These are phyloP conservation scores for Melangyna quadrimaculata DNA, from an alignment of 2,888 invertebrate species.

Conservation along the genomic window DNA sequence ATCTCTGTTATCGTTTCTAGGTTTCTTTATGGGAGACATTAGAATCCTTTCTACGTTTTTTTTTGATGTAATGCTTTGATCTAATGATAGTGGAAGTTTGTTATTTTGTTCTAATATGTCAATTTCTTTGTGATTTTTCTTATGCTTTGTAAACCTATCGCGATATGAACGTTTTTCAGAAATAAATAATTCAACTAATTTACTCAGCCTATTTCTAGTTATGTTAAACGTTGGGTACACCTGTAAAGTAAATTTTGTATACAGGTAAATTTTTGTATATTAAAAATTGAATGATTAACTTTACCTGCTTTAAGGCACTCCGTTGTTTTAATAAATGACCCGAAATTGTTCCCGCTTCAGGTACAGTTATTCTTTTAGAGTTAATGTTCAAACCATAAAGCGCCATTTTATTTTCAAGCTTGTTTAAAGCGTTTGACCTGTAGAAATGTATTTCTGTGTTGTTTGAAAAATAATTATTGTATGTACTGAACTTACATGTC, in stretches of 20 bases:
- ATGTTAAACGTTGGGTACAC: slow-evolving; percentile 23
- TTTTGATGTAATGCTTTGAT: slow-evolving; percentile 73
- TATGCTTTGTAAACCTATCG: not conserved
- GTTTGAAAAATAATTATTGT: not conserved
- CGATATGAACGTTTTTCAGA: slow-evolving; percentile 39
- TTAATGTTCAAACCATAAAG: slow-evolving; percentile 12
- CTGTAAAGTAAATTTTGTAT: slow-evolving; percentile 32
- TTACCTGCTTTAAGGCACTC: slow-evolving; percentile 11
- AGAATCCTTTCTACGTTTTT: slow-evolving; percentile 76
- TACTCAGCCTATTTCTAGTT: slow-evolving; percentile 36
- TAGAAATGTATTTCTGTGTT: not conserved
- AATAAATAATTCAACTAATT: slow-evolving; percentile 21
- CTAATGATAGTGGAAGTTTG: not conserved
- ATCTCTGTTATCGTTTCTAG: slow-evolving; percentile 17
- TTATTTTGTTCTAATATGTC: not conserved
- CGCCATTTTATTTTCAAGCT: not conserved
- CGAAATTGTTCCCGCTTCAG: not conserved
- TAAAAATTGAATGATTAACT: not conserved
- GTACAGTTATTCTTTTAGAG: not conserved
- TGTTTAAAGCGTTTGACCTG: not conserved
- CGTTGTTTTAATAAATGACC: slow-evolving; percentile 10
- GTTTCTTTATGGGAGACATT: slow-evolving; percentile 74
- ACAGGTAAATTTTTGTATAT: not conserved
- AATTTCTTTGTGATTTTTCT: not conserved
- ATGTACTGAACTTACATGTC: not conserved